These are phyloP conservation scores for Hiodon tergisus DNA, from an alignment of 2,113 vertebrate species.

Conservation along the genomic window DNA sequence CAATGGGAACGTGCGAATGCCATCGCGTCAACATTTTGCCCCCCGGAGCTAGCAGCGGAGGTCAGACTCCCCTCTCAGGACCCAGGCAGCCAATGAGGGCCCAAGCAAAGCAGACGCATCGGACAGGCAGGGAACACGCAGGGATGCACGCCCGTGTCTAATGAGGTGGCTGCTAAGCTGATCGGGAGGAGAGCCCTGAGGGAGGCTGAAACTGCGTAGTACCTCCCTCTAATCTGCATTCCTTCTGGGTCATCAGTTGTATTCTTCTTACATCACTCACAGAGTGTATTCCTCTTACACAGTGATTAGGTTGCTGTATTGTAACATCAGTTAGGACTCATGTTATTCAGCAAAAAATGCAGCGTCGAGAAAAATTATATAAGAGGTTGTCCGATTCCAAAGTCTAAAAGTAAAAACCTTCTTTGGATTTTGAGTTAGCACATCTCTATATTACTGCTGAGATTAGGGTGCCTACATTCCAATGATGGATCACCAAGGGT, in stretches of 20 bases:
- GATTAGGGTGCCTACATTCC: neutral
- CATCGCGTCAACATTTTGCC: neutral
- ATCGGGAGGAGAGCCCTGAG: slow-evolving; percentile 21
- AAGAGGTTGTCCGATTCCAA: too few relatives aligned
- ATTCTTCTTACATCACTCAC: too few relatives aligned
- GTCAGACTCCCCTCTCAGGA: neutral
- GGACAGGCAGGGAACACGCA: slow-evolving; percentile 36
- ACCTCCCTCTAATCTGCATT: slow-evolving; percentile 34
- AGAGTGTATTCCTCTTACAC: too few relatives aligned
- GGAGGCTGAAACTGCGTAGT: slow-evolving; percentile 39
- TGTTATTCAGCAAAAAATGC: too few relatives aligned
- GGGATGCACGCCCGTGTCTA: slow-evolving; percentile 42
- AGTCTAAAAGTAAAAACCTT: too few relatives aligned
- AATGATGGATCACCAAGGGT: neutral
- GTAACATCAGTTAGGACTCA: too few relatives aligned
- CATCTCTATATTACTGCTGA: neutral
- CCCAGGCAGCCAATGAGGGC: slow-evolving; percentile 29
- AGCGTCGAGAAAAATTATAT: too few relatives aligned
- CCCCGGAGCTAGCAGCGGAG: slow-evolving; percentile 25
- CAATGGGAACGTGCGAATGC: neutral
- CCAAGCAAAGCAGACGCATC: slow-evolving; percentile 16
- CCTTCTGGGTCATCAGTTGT: slow-evolving; percentile 43
- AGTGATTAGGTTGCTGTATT: too few relatives aligned
- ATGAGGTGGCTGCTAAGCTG: slow-evolving; percentile 41
- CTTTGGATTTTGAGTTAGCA: too few relatives aligned